phyloP scores from a whole-genome alignment of 2,113 vertebrate species.

The Pomatorhinus ruficollis region DNA sequence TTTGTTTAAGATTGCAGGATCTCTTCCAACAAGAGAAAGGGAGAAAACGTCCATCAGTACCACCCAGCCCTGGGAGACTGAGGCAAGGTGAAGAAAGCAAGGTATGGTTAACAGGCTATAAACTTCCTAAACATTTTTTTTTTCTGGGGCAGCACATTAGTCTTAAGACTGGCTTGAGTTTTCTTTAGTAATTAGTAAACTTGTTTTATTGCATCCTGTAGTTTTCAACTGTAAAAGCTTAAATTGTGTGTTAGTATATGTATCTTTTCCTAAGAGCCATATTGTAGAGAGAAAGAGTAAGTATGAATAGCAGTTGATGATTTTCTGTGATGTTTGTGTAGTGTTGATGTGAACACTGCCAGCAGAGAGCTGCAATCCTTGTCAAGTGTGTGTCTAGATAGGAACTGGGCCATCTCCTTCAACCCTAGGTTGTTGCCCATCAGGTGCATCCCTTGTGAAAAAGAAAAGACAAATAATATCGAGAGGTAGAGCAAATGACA shows the following conservation, averaged over 20 bases:
- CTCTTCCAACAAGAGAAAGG: conserved; percentile 98
- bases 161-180: background rate
- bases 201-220: background rate
- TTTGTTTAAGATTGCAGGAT: conserved; percentile 86
- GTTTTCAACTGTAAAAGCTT: background rate
- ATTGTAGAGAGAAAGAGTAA: background rate
- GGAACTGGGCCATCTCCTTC: background rate
- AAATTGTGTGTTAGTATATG: background rate
- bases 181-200: background rate
- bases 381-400: background rate
- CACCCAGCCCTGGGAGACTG: conserved; percentile 92
- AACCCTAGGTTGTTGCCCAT: background rate
- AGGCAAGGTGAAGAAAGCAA: conserved; percentile 92
- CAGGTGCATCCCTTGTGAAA: background rate
- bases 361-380: background rate
- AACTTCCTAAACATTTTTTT: background rate
- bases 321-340: background rate
- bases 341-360: background rate
- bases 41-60: conserved; percentile 92
- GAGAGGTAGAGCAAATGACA: background rate
- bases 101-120: conserved; percentile 69
- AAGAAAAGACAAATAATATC: background rate
- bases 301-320: background rate
- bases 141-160: background rate
- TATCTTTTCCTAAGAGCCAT: background rate